Base-by-base conservation (phyloP, 2,113 vertebrate genomes). In the Noctilio leporinus region DNA sequence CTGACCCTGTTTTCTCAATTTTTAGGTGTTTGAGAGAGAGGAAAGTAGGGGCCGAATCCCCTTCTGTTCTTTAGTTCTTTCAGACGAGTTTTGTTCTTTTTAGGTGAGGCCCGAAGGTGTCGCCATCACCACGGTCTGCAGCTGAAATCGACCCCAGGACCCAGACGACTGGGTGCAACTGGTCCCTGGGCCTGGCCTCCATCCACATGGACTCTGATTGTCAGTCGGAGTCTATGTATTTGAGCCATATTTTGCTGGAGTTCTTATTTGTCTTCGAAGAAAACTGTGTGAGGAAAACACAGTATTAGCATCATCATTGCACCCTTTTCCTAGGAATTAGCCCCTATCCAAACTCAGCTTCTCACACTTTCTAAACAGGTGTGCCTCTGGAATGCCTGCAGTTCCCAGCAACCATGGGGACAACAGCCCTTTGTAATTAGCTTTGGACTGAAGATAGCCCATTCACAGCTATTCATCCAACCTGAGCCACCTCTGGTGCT, bases 381-480 rank as follows among this genome's bases (percentile, higher is more conserved):
- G 16, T 12, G 65, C 49, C 7, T 84, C 30, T 65, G 55, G 69
- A 86, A 62, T 7, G 55, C 53, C 40, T 82, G 82, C 70, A 33
- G 62, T 90, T 78, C 64, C 33, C 59, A 73, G 78, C 15, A 17
- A 65, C 80, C 89, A 53, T 35, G 22, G 45, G 30, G 57, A 73
- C 51, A 10, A 35, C 30, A 57, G 28, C 40, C n/a, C 12, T 93
- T 69, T 81, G 43, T 69, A 62, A 85, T 87, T 81, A 89, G 33
- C 35, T 94, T 94, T 77, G 38, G 30, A 94, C 53, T 88, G n/a
- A n/a, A n/a, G n/a, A 78, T n/a, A 89, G 33, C 35, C 85, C 55
- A 53, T 38, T n/a, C 49, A 82, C 15, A 82, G 45, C 35, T 76
- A 49, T 82, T 91, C 59, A 49, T 82, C 89, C 59, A 75, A 30